A percentile compares a stretch with the other conserved stretches of the same genome.
These are phyloP conservation scores for Hetaerina titia DNA, from an alignment of 2,888 invertebrate species.

Conservation along the genomic window DNA sequence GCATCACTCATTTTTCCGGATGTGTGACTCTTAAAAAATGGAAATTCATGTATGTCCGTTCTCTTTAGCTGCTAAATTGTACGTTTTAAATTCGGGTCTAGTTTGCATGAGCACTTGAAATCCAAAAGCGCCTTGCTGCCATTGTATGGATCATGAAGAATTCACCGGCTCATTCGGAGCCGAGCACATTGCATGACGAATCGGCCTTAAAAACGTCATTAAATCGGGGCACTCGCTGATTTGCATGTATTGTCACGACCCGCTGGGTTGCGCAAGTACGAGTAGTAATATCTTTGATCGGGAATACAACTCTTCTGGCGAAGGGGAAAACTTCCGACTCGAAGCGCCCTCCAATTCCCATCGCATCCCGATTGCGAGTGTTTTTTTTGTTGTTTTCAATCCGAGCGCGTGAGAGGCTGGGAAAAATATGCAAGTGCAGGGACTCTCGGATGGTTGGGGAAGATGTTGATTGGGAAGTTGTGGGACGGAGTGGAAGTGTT, in stretches of 20 bases:
- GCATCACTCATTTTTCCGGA: neutral
- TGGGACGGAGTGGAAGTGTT: neutral
- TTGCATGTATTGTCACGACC: neutral
- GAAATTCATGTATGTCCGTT: neutral
- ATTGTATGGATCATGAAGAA: neutral
- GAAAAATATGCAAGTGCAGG: neutral
- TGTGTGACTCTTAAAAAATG: neutral
- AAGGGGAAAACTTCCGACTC: slow-evolving; percentile 6
- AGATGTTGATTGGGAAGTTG: neutral
- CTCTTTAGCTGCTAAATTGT: neutral
- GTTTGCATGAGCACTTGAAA: neutral
- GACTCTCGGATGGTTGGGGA: neutral
- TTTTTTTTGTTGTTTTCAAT: neutral
- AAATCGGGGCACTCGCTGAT: neutral
- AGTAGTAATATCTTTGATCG: neutral
- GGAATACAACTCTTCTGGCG: neutral
- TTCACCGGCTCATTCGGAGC: neutral
- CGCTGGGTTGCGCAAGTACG: neutral
- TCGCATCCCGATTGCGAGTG: neutral
- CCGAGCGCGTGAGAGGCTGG: neutral
- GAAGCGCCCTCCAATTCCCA: neutral
- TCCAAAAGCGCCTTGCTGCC: neutral
- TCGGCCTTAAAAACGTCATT: neutral
- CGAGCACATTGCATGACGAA: neutral
- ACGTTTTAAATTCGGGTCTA: neutral